Conservation (phyloP, 2,888 invertebrate species). For the Andricus curvator region DNA sequence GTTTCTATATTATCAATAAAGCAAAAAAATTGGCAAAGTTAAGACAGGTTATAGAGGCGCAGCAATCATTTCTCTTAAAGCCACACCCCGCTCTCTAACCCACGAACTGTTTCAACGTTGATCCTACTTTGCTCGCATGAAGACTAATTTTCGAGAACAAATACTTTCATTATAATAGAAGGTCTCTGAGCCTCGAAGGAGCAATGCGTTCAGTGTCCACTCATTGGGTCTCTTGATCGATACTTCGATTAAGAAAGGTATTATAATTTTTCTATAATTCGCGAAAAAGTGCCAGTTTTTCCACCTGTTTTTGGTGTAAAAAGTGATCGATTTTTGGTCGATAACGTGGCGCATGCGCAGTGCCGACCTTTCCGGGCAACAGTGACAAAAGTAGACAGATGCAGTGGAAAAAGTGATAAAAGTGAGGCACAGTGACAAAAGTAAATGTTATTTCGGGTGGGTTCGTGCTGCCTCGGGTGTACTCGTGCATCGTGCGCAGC, state of each 20-base stretch:
- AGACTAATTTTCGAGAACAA: constrained; percentile 62
- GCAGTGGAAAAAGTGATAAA: too few species aligned
- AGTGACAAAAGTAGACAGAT: too few species aligned
- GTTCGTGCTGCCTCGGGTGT: too few species aligned
- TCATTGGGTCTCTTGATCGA: constrained; percentile 50
- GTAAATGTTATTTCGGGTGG: too few species aligned
- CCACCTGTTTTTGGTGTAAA: too few species aligned
- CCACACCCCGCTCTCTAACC: constrained; percentile 11
- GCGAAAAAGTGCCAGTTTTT: too few species aligned
- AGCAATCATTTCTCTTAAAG: constrained; percentile 21
- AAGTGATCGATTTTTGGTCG: too few species aligned
- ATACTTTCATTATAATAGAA: constrained; percentile 62
- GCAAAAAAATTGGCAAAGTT: background rate
- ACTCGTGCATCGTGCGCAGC: too few species aligned
- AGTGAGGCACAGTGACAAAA: too few species aligned
- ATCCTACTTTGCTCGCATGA: background rate
- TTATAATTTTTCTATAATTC: too few species aligned
- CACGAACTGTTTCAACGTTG: constrained; percentile 21
- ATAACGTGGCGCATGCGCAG: too few species aligned
- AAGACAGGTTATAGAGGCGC: background rate
- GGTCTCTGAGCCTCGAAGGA: constrained; percentile 49
- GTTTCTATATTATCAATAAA: background rate
- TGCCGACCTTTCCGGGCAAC: too few species aligned
- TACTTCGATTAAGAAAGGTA: constrained; percentile 58
- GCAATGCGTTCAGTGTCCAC: constrained; percentile 35